phyloP scores from a whole-genome alignment of 1,140 invertebrate genomes.

The Drosophila seguyi region DNA sequence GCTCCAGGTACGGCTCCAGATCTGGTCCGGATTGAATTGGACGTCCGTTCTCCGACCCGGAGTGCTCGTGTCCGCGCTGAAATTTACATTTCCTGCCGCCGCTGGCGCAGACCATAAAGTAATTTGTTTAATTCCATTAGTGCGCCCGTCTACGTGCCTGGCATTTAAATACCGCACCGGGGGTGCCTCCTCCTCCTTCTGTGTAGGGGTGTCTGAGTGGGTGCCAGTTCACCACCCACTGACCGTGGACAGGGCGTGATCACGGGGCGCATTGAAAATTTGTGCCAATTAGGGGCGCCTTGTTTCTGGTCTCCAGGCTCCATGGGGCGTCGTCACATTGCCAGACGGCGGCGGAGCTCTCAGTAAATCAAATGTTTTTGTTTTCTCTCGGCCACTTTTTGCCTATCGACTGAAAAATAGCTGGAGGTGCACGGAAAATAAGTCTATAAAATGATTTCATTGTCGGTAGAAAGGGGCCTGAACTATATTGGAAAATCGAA shows the following conservation, averaged over 20 bases:
- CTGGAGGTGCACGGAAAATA: background rate
- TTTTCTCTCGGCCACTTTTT: constrained; percentile 29
- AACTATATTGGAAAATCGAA: no score
- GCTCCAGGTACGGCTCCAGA: background rate
- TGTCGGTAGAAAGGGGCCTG: background rate
- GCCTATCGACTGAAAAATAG: background rate
- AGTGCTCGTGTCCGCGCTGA: constrained; percentile 30
- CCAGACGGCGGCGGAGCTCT: constrained; percentile 34
- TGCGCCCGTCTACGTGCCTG: constrained; percentile 57
- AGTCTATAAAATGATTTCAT: background rate
- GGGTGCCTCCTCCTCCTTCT: background rate
- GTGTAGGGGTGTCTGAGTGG: background rate
- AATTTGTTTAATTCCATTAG: constrained; percentile 82
- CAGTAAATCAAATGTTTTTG: constrained; percentile 74
- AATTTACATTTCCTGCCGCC: constrained; percentile 76
- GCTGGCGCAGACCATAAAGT: constrained; percentile 64
- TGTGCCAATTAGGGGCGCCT: constrained; percentile 76
- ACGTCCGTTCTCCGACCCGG: background rate
- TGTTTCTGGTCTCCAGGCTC: constrained; percentile 52
- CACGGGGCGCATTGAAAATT: constrained; percentile 57
- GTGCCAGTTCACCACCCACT: constrained; percentile 11
- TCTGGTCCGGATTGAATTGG: constrained; percentile 1
- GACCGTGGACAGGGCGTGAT: constrained; percentile 33
- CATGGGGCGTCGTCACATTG: constrained; percentile 54
- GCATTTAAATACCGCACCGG: constrained; percentile 61